phyloP scores from a whole-genome alignment of 2,888 invertebrate species.

The Hipparchia semele region DNA sequence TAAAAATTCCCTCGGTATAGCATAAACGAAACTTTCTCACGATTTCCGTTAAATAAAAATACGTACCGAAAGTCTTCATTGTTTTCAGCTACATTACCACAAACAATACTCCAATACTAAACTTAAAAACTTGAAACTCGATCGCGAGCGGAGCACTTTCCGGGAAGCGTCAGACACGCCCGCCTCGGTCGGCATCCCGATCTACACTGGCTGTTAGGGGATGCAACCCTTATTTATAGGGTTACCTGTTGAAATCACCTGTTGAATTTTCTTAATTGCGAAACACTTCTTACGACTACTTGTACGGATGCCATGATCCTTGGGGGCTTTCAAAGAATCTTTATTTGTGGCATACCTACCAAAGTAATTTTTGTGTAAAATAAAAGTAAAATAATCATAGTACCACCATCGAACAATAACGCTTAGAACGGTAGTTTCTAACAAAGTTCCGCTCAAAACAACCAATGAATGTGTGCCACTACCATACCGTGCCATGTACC shows the following conservation, averaged over 20 bases:
- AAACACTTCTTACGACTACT: background rate
- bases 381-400: too few relatives aligned
- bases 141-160: constrained; percentile 6
- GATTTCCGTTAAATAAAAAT: background rate
- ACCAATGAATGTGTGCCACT: too few relatives aligned
- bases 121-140: background rate
- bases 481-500: too few relatives aligned
- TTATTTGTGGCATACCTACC: background rate
- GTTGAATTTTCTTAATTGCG: constrained; percentile 40
- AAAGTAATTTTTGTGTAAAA: too few relatives aligned
- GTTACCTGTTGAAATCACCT: constrained; percentile 47
- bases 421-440: too few relatives aligned
- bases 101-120: background rate
- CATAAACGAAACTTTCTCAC: too few relatives aligned
- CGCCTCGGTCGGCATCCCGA: constrained; percentile 39
- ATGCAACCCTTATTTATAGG: constrained; percentile 45
- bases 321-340: background rate
- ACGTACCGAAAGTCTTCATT: constrained; percentile 2
- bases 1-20: too few relatives aligned
- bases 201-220: constrained; percentile 47
- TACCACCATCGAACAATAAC: too few relatives aligned
- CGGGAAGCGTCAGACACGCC: constrained; percentile 22
- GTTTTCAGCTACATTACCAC: constrained; percentile 1
- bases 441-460: too few relatives aligned
- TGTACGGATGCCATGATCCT: constrained; percentile 1